Evolutionary conservation across 2,797 vertebrate species (phyloP).

Genomic region (Octomys mimax): DNA sequence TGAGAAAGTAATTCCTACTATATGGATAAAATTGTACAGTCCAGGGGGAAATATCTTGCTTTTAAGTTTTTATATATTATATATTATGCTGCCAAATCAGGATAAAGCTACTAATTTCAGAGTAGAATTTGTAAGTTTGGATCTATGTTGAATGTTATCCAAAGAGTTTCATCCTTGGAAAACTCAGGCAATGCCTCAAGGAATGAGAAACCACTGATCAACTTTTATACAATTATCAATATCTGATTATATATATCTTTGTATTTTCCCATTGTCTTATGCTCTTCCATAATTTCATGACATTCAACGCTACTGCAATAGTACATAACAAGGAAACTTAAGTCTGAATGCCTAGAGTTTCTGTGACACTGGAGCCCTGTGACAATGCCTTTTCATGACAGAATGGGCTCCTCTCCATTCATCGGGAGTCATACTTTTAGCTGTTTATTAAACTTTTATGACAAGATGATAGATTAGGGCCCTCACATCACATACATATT

Average conservation of each 20-base stretch:
- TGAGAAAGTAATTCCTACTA: not conserved
- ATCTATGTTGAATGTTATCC: not conserved
- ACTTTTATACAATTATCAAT: not conserved
- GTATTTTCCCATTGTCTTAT: not conserved
- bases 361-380: too few species aligned
- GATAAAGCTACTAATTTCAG: not conserved
- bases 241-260: not conserved
- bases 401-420: not conserved
- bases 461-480: not conserved
- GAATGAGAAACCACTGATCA: not conserved
- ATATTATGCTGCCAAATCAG: not conserved
- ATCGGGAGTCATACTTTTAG: not conserved
- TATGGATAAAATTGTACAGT: not conserved
- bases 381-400: not conserved
- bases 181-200: not conserved
- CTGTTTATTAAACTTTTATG: not conserved
- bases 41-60: not conserved
- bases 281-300: not conserved
- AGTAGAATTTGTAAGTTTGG: not conserved
- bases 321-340: not conserved
- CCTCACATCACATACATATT: not conserved
- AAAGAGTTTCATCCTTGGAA: slow-evolving; percentile 38
- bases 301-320: not conserved
- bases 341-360: not conserved
- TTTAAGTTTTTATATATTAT: not conserved